A percentile compares a stretch with the other conserved stretches of the same genome.
Evolutionary conservation across 2,797 vertebrate genomes (phyloP).

Genomic region (Lacerta agilis): DNA sequence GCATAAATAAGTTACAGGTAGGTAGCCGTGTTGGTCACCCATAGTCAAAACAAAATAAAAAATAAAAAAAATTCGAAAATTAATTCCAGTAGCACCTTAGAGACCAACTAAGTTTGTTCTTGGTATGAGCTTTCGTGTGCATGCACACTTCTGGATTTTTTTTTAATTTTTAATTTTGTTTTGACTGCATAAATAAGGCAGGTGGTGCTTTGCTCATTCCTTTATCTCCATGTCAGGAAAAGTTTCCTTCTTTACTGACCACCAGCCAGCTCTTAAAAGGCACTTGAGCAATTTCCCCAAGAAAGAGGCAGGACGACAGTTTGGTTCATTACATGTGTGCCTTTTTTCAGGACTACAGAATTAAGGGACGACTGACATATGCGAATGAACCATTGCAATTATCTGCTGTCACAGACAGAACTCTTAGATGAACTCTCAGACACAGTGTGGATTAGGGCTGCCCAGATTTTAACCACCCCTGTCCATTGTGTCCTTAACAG

Average conservation of each 20-base stretch:
- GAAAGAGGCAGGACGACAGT: not conserved
- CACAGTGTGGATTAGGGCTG: not conserved
- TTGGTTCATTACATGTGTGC: not conserved
- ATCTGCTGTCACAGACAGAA: not conserved
- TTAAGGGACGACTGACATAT: not conserved
- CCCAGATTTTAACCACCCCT: not conserved
- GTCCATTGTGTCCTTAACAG: not conserved
- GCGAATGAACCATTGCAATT: not conserved
- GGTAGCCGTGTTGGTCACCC: too few relatives aligned
- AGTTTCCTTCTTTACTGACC: not conserved
- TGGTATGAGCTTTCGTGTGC: too few relatives aligned
- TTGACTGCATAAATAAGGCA: not conserved
- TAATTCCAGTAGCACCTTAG: too few relatives aligned
- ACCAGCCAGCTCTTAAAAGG: not conserved
- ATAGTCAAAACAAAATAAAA: too few relatives aligned
- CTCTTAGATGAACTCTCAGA: not conserved
- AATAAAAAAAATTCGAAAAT: too few relatives aligned
- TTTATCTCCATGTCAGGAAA: not conserved
- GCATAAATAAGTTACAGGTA: not conserved
- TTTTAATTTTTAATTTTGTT: too few relatives aligned
- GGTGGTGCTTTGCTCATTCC: not conserved
- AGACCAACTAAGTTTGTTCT: too few relatives aligned
- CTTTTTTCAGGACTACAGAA: not conserved
- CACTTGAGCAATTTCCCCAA: not conserved
- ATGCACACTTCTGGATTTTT: too few relatives aligned